A percentile compares a stretch with the other conserved stretches of the same genome.
Evolutionary conservation across 2,113 vertebrate genomes (phyloP).

Genomic region (Daubentonia madagascariensis): DNA sequence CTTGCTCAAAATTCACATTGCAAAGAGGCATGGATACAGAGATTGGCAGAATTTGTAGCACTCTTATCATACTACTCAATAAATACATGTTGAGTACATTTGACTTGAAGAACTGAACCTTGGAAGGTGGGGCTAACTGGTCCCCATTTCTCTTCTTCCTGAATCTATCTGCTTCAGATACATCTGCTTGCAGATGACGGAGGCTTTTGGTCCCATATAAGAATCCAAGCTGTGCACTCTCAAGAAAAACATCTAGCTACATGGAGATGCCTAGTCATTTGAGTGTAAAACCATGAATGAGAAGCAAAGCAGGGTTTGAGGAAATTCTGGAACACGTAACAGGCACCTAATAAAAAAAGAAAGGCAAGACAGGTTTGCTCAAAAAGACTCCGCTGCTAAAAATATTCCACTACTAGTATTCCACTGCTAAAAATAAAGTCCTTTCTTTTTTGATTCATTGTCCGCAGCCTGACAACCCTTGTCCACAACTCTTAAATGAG

Average conservation of each 20-base stretch:
- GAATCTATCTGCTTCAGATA: too few species aligned
- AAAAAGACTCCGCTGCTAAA: background rate
- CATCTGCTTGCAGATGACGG: background rate
- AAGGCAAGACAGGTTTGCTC: background rate
- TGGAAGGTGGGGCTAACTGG: background rate
- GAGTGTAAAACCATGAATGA: background rate
- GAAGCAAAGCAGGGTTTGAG: background rate
- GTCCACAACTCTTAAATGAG: background rate
- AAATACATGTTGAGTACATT: background rate
- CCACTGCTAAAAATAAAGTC: background rate
- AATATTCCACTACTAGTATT: too few species aligned
- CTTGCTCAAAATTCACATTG: background rate
- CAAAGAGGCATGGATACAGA: background rate
- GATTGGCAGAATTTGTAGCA: background rate
- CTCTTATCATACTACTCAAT: background rate
- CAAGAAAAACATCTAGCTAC: background rate
- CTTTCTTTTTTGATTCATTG: background rate
- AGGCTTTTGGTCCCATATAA: background rate
- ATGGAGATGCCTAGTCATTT: background rate
- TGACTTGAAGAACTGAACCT: background rate
- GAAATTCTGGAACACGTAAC: background rate
- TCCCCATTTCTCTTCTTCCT: background rate
- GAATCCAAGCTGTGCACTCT: background rate
- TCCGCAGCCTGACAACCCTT: background rate
- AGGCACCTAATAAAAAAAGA: background rate